Conservation (phyloP, 2,888 invertebrate species). For the Phengaris alcon region DNA sequence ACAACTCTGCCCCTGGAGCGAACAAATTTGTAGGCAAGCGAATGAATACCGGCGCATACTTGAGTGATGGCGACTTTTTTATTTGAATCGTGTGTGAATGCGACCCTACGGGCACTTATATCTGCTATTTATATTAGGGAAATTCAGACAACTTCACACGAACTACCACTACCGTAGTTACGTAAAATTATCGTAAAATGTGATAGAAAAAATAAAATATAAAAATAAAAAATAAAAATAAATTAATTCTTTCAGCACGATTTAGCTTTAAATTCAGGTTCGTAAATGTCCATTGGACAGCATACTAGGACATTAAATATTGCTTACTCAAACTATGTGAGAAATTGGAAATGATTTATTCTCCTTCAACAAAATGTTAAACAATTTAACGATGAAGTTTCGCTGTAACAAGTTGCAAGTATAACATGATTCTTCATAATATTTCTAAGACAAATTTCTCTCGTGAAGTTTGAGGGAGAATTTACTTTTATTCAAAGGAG, state of each 20-base stretch:
- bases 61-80: conserved; percentile 79
- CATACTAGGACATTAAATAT: neutral
- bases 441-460: conserved; percentile 2
- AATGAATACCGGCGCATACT: conserved; percentile 77
- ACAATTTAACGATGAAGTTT: neutral
- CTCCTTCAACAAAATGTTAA: too few relatives aligned
- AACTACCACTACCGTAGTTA: neutral
- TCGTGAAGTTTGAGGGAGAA: conserved; percentile 23
- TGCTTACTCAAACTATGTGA: neutral
- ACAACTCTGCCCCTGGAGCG: conserved; percentile 48
- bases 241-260: neutral
- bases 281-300: neutral
- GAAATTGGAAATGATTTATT: too few relatives aligned
- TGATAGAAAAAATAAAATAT: neutral
- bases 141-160: neutral
- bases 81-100: conserved; percentile 79
- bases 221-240: too few relatives aligned
- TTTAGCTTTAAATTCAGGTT: too few relatives aligned
- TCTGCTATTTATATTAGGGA: conserved; percentile 22
- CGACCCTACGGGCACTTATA: conserved; percentile 48
- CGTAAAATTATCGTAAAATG: neutral
- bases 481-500: conserved; percentile 28
- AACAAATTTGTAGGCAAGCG: conserved; percentile 71
- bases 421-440: neutral
- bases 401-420: neutral